Base-by-base conservation (phyloP, 2,888 invertebrate genomes). In the Tridacna gigas region DNA sequence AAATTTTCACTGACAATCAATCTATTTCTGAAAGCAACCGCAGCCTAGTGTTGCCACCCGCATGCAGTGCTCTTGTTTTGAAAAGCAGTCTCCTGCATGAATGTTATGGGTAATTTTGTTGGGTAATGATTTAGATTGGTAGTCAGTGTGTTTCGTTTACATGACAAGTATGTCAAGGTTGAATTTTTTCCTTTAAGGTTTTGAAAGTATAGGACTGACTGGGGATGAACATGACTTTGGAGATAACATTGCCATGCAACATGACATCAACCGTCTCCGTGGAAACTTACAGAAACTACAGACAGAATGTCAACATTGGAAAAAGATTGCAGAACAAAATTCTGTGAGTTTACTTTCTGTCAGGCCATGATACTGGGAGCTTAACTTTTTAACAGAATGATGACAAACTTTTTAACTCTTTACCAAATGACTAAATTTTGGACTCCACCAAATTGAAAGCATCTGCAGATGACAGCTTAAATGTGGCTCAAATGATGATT, bases 201-300 rank as follows among this genome's bases (percentile, higher is more conserved):
- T 84, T 83, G 80, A 86, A 51, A 76, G 83, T 83, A 67, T 84
- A 80, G 85, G 85, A 60, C 90, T 79, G 76, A 88, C 86, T 26
- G 82, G 79, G 13, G 93, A 93, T 69, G 92, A 91, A 63, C 88
- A 90, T 82, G 94, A 94, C 89, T 93, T 94, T 84, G 91, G 92
- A 74, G 94, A 94, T 87, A 92, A 91, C 82, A 93, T 94, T 79
- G 86, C 91, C 11, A 91, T 93, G 77, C 94, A 94, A 84, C 92
- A 92, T 81, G 94, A 94, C 84, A 93, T 94, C 80, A 94, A 94
- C 89, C 89, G 90, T 26, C 91, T 94, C 63, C 89, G 91, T 26
- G 82, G 88, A 26, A 92, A 94, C 74, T 88, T 93, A 25, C 88
- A 90, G 66, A 84, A 91, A 25, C 86, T 93, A 26, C 89, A 92